phyloP scores from a whole-genome alignment of 2,888 invertebrate genomes.

The Calephelis perditalis region DNA sequence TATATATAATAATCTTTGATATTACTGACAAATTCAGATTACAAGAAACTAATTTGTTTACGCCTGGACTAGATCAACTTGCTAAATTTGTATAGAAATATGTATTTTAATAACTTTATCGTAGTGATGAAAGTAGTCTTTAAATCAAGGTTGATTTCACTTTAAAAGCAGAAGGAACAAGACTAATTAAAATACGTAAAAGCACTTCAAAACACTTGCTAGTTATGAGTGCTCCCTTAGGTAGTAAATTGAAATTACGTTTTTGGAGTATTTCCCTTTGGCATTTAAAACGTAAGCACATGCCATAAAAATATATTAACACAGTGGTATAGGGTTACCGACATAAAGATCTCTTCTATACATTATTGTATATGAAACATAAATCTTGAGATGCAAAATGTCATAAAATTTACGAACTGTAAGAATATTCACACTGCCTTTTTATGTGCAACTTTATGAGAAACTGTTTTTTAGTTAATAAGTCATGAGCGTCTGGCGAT shows the following conservation, averaged over 20 bases:
- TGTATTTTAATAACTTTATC: too few relatives aligned
- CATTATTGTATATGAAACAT: constrained; percentile 33
- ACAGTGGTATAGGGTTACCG: constrained; percentile 27
- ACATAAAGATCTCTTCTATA: constrained; percentile 42
- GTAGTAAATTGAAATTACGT: neutral
- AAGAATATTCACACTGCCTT: constrained; percentile 56
- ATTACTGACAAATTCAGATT: too few relatives aligned
- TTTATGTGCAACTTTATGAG: constrained; percentile 61
- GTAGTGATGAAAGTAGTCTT: too few relatives aligned
- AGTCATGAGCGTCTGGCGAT: constrained; percentile 12
- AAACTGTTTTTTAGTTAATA: constrained; percentile 36
- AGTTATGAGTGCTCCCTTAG: constrained; percentile 10
- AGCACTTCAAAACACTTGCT: neutral
- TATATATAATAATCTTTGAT: too few relatives aligned
- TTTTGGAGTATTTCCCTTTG: neutral
- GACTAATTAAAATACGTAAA: neutral
- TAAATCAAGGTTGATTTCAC: too few relatives aligned
- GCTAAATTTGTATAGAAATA: too few relatives aligned
- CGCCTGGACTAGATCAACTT: too few relatives aligned
- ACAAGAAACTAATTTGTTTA: too few relatives aligned
- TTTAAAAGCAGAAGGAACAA: too few relatives aligned
- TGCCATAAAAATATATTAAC: constrained; percentile 48
- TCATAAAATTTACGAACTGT: constrained; percentile 72
- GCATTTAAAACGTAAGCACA: constrained; percentile 39
- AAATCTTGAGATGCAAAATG: constrained; percentile 42